phyloP scores from a whole-genome alignment of 2,797 vertebrate species.

The Orientallactaga sibirica region DNA sequence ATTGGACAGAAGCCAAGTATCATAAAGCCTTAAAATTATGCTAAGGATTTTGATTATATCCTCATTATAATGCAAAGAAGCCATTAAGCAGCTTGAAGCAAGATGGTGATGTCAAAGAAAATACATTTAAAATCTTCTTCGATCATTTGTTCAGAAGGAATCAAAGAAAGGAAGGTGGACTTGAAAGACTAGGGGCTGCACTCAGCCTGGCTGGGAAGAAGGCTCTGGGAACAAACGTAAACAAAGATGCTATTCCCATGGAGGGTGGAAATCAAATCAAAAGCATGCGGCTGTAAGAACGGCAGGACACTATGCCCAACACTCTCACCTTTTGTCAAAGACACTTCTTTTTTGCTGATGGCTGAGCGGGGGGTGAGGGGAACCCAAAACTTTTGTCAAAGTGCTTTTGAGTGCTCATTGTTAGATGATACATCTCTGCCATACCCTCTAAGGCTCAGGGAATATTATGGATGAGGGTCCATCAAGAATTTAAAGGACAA shows the following conservation, averaged over 20 bases:
- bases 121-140: not conserved
- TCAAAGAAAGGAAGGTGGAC: not conserved
- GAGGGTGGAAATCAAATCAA: not conserved
- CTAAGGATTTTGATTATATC: not conserved
- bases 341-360: too few species aligned
- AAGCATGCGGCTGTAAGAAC: not conserved
- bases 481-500: too few species aligned
- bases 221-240: not conserved
- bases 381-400: too few species aligned
- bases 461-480: too few species aligned
- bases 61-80: not conserved
- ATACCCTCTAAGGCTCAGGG: too few species aligned
- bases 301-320: not conserved
- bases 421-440: too few species aligned
- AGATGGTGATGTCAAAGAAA: not conserved
- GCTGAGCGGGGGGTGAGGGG: too few species aligned
- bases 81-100: slow-evolving; percentile 5
- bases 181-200: not conserved
- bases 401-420: too few species aligned
- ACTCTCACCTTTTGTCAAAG: too few species aligned
- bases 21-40: not conserved
- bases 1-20: not conserved
- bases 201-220: not conserved
- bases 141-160: not conserved
- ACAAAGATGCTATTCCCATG: not conserved